Conservation (phyloP, 2,888 invertebrate species). For the Labia minor region DNA sequence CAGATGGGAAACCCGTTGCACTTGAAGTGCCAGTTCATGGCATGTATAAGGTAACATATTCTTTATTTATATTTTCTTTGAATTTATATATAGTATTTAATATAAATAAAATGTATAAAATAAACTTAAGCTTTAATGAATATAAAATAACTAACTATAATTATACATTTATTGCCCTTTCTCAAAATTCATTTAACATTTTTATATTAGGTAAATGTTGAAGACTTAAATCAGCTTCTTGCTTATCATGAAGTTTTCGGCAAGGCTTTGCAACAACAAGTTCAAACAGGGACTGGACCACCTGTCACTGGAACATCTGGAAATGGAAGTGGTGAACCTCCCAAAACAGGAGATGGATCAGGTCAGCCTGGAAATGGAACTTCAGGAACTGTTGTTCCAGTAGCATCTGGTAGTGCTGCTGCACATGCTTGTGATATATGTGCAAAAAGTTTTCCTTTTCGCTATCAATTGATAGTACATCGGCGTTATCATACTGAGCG, state of each 20-base stretch:
- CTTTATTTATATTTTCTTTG: too few species aligned
- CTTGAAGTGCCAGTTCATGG: slow-evolving; percentile 50
- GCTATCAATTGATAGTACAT: slow-evolving; percentile 79
- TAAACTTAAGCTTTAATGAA: too few species aligned
- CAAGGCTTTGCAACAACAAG: slow-evolving; percentile 45
- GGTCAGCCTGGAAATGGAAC: slow-evolving; percentile 45
- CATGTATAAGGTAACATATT: slow-evolving; percentile 53
- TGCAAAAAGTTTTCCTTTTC: slow-evolving; percentile 76
- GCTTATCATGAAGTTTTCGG: slow-evolving; percentile 80
- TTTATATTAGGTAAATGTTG: slow-evolving; percentile 48
- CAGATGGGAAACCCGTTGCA: neutral
- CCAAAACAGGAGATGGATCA: slow-evolving; percentile 45
- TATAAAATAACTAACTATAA: too few species aligned
- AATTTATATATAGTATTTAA: too few species aligned
- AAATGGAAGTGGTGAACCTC: slow-evolving; percentile 42
- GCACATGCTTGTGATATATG: slow-evolving; percentile 70
- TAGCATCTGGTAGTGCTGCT: slow-evolving; percentile 35
- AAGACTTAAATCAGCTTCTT: slow-evolving; percentile 70
- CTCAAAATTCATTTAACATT: too few species aligned
- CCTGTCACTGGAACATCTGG: slow-evolving; percentile 21
- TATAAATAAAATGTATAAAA: too few species aligned
- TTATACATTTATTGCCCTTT: too few species aligned
- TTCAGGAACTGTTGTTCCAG: slow-evolving; percentile 31
- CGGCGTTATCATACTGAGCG: slow-evolving; percentile 73
- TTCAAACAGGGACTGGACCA: slow-evolving; percentile 38